phyloP scores from a whole-genome alignment of 2,797 vertebrate genomes.

The Tauraco hartlaubi region DNA sequence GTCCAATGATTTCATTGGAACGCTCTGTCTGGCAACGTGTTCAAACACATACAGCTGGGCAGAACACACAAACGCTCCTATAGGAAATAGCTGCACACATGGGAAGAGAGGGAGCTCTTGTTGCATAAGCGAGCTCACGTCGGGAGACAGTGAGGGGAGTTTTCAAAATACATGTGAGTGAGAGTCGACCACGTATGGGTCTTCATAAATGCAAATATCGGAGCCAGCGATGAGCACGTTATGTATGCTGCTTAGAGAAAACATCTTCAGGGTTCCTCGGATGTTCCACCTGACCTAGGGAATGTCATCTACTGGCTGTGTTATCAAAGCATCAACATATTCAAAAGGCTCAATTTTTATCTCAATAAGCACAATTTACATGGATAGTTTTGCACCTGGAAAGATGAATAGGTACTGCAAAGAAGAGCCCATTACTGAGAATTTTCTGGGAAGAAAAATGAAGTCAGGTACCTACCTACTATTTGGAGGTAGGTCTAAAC shows the following conservation, averaged over 20 bases:
- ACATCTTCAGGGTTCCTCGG: neutral
- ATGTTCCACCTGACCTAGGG: neutral
- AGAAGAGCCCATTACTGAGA: neutral
- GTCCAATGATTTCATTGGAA: conserved; percentile 69
- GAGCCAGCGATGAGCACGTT: neutral
- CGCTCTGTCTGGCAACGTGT: conserved; percentile 32
- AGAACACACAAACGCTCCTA: conserved; percentile 11
- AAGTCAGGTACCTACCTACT: neutral
- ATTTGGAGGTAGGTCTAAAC: neutral
- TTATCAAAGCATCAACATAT: neutral
- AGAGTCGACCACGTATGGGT: neutral
- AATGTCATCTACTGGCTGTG: neutral
- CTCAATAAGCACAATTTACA: neutral
- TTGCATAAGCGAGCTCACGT: neutral
- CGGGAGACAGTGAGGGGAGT: neutral
- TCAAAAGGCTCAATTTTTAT: neutral
- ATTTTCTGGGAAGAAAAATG: neutral
- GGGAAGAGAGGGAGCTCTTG: neutral
- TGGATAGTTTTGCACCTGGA: neutral
- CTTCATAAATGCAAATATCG: neutral
- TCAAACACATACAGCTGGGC: conserved; percentile 54
- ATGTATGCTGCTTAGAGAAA: neutral
- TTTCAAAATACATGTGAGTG: neutral
- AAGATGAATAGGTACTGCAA: neutral
- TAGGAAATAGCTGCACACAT: neutral